Evolutionary conservation across 2,113 vertebrate genomes (phyloP), one percentile per base, ranked within the genome.

Genomic region (Cololabis saira): DNA sequence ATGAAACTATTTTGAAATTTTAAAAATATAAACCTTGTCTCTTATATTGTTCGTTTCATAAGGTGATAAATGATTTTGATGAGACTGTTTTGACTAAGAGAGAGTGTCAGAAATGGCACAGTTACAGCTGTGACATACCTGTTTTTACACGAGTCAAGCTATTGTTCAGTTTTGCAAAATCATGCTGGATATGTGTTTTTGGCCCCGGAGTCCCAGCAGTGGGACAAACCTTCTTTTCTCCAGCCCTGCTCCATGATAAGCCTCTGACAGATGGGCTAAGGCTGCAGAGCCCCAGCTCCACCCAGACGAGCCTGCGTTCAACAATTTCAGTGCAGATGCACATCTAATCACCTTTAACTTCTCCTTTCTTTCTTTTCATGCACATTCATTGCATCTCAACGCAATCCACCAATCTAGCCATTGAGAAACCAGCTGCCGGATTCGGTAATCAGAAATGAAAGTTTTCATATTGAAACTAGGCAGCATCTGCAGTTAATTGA

Each of bases 161-260:
- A 84, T 76, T 72, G 74, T 81, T 82, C 67, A 43, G n/a, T 18
- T 76, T 73, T 75, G 54, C 60, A 54, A 79, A 85, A 78, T 84
- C 73, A 76, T 48, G 76, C 65, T 74, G 74, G 72, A 72, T 87
- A 86, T 85, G 82, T 76, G 72, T 69, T 75, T 84, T 80, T 80
- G 80, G 81, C 73, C 71, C 67, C 87, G 30, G 74, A 63, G 62
- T 79, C 86, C 81, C 78, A 64, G 81, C 62, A 53, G 80, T 75
- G 76, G 55, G 66, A 58, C 21, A 7, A 61, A 65, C 69, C 44
- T 52, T 60, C 62, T 75, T 47, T 57, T 85, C 71, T 55, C 24
- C 73, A 27, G 55, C 73, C 45, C 27, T 53, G 67, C 77, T 74
- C 57, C 75, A 67, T 63, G 71, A 78, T 74, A 85, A 82, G 60